Conservation (phyloP, 2,797 vertebrate species). For the Gastrophryne carolinensis region DNA sequence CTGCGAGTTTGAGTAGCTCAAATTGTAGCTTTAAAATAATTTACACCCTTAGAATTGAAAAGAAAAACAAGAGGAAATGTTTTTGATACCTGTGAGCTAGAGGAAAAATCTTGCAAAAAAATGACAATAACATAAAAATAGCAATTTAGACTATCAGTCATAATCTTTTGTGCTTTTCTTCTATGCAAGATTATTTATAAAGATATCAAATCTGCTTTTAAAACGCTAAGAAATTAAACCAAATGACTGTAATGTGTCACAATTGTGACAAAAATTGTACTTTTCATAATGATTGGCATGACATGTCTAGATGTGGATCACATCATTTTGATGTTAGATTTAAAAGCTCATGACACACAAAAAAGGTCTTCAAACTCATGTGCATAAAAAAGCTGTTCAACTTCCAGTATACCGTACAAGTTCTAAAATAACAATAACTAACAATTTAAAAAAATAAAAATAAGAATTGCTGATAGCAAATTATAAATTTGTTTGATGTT, state of each 20-base stretch:
- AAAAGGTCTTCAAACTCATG: not conserved
- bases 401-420: not conserved
- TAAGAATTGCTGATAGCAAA: too few relatives aligned
- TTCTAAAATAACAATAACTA: not conserved
- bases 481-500: too few relatives aligned
- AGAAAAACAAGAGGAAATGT: too few relatives aligned
- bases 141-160: conserved; percentile 9
- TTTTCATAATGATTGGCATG: conserved; percentile 15
- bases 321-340: not conserved
- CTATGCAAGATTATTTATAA: conserved; percentile 19
- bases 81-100: not conserved
- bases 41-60: not conserved
- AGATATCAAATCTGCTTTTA: conserved; percentile 18
- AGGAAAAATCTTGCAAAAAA: not conserved
- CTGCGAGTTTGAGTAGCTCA: too few relatives aligned
- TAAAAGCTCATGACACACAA: not conserved
- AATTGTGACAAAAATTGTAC: conserved; percentile 14
- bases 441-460: too few relatives aligned
- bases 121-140: conserved; percentile 4
- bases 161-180: conserved; percentile 22
- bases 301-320: not conserved
- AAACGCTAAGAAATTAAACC: conserved; percentile 22
- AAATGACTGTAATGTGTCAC: conserved; percentile 24
- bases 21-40: not conserved
- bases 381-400: not conserved